phyloP scores from a whole-genome alignment of 1,140 invertebrate genomes.

The Sitophilus oryzae region DNA sequence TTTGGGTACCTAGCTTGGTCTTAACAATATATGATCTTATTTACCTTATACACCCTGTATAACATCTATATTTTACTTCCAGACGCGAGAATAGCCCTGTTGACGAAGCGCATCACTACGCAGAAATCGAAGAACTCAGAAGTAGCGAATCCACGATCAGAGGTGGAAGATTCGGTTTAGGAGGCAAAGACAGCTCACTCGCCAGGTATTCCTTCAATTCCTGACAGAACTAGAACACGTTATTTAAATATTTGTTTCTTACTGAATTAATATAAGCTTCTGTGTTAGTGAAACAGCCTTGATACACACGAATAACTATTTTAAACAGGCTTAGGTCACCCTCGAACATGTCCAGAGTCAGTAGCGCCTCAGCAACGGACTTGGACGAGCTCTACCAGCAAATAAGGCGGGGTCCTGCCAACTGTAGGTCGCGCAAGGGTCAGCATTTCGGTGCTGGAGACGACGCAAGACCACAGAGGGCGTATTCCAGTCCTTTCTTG shows the following conservation, averaged over 20 bases:
- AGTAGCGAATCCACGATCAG: slow-evolving; percentile 18
- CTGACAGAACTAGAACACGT: too few species aligned
- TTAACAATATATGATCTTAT: background rate
- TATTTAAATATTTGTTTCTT: background rate
- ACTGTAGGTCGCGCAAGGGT: slow-evolving; percentile 5
- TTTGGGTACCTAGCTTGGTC: too few species aligned
- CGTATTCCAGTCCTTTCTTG: slow-evolving; percentile 34
- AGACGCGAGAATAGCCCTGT: slow-evolving; percentile 16
- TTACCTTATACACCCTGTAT: background rate
- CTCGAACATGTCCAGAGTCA: slow-evolving; percentile 29
- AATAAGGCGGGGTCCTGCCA: slow-evolving; percentile 43
- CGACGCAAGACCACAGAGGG: slow-evolving; percentile 4
- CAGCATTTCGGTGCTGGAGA: background rate
- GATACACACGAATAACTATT: too few species aligned
- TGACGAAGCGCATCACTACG: slow-evolving; percentile 15
- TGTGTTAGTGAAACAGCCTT: background rate
- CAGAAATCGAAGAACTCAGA: slow-evolving; percentile 18
- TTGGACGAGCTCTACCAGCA: slow-evolving; percentile 55
- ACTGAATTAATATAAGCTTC: background rate
- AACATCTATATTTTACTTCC: background rate
- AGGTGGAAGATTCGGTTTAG: slow-evolving; percentile 15
- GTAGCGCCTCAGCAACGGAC: slow-evolving; percentile 48
- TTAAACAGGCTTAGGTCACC: slow-evolving; percentile 12
- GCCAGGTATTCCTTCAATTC: too few species aligned
- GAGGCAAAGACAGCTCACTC: slow-evolving; percentile 11